Evolutionary conservation across 2,797 vertebrate genomes (phyloP), one percentile per base, ranked within the genome.

Genomic region (Falco peregrinus): DNA sequence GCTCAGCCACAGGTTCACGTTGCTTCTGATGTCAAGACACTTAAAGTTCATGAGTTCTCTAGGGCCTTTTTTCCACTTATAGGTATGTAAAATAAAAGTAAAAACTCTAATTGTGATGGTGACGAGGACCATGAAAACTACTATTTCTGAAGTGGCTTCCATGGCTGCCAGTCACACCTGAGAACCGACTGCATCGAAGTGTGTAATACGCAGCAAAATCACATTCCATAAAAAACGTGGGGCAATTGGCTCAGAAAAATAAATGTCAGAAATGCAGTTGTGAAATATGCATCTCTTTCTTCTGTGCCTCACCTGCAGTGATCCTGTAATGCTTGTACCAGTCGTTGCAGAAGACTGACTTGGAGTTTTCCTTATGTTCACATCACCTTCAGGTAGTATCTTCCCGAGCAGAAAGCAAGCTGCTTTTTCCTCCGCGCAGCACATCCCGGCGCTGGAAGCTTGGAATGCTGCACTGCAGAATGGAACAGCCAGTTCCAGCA

Each of bases 201-300:
- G 35, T 18, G 70, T n/a, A 35, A 22, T 10, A 6, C 53, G 15
- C n/a, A 73, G 61, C 35, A 67, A 54, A 33, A 2, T 16, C 75
- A 7, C 0, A 0, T 6, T 56, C n/a, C 39, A 3, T 11, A 47
- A 24, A 20, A 22, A 3, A 24, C 41, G 35, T 17, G n/a, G 29
- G 60, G 35, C 48, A 64, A 12, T 4, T 37, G 63, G 22, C 64
- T 54, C 25, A 35, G 63, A 69, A 57, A 20, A 35, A 25, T 8
- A 16, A 10, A 13, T 68, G 45, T 54, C 41, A 48, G 59, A 35
- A 64, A 33, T 5, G 21, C 84, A 69, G 14, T 10, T 26, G 26
- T 18, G 68, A 57, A 59, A 50, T 1, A 11, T 5, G 11, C n/a
- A 8, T 43, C 22, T 16, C 57, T 57, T 61, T 51, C 47, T 18